Percentiles rank a stretch among this genome's conserved stretches.
phyloP scores from a whole-genome alignment of 2,888 invertebrate species.

The Dicycla oo region DNA sequence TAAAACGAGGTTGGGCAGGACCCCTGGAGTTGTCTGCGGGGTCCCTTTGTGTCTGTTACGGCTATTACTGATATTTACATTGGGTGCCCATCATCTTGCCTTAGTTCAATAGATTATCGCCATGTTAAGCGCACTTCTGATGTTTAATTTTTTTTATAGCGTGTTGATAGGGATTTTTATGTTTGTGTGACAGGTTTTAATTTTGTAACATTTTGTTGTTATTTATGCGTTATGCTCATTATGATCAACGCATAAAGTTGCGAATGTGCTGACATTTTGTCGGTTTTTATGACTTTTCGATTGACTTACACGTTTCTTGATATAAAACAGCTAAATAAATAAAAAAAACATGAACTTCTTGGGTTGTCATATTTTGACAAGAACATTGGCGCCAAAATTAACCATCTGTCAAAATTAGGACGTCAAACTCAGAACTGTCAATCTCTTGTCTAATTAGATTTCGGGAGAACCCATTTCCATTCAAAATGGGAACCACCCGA shows the following conservation, averaged over 20 bases:
- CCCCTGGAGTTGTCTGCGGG: slow-evolving; percentile 85
- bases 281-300: neutral
- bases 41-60: slow-evolving; percentile 84
- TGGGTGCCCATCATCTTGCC: slow-evolving; percentile 81
- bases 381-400: slow-evolving; percentile 14
- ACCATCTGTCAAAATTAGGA: slow-evolving; percentile 1
- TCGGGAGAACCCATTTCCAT: slow-evolving; percentile 28
- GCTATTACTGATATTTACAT: slow-evolving; percentile 89
- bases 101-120: slow-evolving; percentile 78
- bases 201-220: slow-evolving; percentile 42
- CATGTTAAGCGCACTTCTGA: slow-evolving; percentile 60
- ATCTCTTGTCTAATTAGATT: slow-evolving; percentile 44
- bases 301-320: slow-evolving; percentile 2
- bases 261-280: slow-evolving; percentile 44
- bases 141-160: slow-evolving; percentile 60
- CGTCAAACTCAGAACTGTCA: slow-evolving; percentile 43
- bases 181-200: slow-evolving; percentile 59
- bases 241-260: no score
- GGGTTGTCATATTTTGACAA: slow-evolving; percentile 2
- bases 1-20: slow-evolving; percentile 84
- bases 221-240: slow-evolving; percentile 41
- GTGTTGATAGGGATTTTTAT: slow-evolving; percentile 64
- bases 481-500: slow-evolving; percentile 65
- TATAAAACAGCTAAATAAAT: neutral
- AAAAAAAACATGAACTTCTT: no score